Conservation (phyloP, 2,888 invertebrate genomes). For the Lasioglossum oenotherae region DNA sequence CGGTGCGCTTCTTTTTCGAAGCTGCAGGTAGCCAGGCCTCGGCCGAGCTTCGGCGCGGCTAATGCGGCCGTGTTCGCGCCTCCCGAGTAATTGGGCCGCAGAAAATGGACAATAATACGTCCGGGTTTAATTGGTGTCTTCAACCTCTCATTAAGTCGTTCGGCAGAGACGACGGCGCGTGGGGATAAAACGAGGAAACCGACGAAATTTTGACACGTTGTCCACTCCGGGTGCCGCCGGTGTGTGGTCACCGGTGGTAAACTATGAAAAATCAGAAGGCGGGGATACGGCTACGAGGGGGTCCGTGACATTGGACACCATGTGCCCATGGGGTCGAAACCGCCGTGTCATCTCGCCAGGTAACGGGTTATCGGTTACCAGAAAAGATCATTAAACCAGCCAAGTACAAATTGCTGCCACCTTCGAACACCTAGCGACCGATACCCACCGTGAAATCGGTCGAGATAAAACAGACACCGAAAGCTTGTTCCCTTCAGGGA, state of each 20-base stretch:
- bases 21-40: slow-evolving; percentile 43
- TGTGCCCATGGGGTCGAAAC: slow-evolving; percentile 45
- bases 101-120: slow-evolving; percentile 43
- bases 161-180: background rate
- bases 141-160: slow-evolving; percentile 21
- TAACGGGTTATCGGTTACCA: slow-evolving; percentile 51
- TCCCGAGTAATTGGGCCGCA: slow-evolving; percentile 45
- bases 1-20: slow-evolving; percentile 46
- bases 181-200: background rate
- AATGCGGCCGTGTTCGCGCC: slow-evolving; percentile 54
- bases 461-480: background rate
- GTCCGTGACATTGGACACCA: slow-evolving; percentile 52
- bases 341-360: slow-evolving; percentile 57
- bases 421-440: background rate
- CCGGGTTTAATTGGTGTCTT: slow-evolving; percentile 38
- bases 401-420: slow-evolving; percentile 45
- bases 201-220: slow-evolving; percentile 6
- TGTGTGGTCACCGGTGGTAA: slow-evolving; percentile 3
- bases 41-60: slow-evolving; percentile 25
- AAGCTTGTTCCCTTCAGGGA: background rate
- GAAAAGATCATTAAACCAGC: slow-evolving; percentile 45
- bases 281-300: slow-evolving; percentile 12
- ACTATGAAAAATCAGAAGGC: slow-evolving; percentile 18
- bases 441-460: background rate
- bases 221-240: background rate